Base-by-base conservation (phyloP, 2,888 invertebrate species). In the Neocrepidodera transversa region DNA sequence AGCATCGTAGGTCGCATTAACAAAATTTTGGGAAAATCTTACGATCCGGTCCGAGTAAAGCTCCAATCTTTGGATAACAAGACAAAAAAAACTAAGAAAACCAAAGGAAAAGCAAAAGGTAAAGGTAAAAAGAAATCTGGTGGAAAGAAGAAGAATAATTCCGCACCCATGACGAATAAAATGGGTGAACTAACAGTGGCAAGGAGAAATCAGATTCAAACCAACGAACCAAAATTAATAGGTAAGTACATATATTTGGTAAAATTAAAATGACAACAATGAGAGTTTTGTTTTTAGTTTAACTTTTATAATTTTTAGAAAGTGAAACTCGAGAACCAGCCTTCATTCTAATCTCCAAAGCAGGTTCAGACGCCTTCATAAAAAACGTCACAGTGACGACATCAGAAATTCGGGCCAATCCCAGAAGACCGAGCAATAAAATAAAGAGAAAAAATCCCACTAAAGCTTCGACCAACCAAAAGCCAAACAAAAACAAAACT, bases 21-120 rank as follows among this genome's bases (percentile, higher is more conserved):
- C 80, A 87, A 87, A 68, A 90, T 93, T 59, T 80, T 93, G 65
- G 84, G 88, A 47, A 85, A 86, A 64, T 91, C 90, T 48, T 93
- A 92, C 79, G 93, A 93, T 76, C 93, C 93, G 0, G 93, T 93
- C 57, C 89, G 89, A 66, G 93, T 93, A 0, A 87, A 88, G 72
- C 79, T 91, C 26, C 84, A 86, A 64, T 76, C 77, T 43, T 83
- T 83, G 0, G 83, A 82, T 8, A 82, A 79, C 64, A 78, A 74
- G 30, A 85, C 83, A 60, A 73, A 66, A 2, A 61, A 74, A 53
- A 60, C 76, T 71, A 61, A 76, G 61, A 14, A 72, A n/a, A 68
- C 69, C 6, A 78, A 74, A 40, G 72, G 68, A 17, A 66, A 70
- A 35, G 55, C 28, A 16, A 42, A 32, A 8, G 55, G 36, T 30